phyloP scores from a whole-genome alignment of 2,888 invertebrate species.

The Adelognathus sp. region DNA sequence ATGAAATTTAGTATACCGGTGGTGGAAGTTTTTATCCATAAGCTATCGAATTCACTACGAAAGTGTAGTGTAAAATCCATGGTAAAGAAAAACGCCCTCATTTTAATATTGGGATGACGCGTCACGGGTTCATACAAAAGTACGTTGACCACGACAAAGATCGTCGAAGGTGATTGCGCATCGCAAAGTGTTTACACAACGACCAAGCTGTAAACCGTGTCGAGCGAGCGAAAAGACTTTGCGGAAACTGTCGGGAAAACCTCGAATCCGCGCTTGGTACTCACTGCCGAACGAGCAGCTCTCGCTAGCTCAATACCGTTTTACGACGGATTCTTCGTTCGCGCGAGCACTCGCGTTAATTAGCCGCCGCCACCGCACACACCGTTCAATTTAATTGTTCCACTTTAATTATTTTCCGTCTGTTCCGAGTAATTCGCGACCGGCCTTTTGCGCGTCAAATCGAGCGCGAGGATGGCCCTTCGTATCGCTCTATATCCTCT shows the following conservation, averaged over 20 bases:
- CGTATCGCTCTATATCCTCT: constrained; percentile 32
- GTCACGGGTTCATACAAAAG: neutral
- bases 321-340: constrained; percentile 44
- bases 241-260: constrained; percentile 3
- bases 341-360: constrained; percentile 46
- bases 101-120: neutral
- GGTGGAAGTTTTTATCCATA: no score
- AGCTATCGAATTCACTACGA: no score
- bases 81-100: neutral
- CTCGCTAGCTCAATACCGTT: neutral
- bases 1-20: no score
- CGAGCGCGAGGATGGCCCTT: constrained; percentile 21
- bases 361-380: no score
- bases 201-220: neutral
- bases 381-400: constrained; percentile 57
- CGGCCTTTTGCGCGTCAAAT: constrained; percentile 8
- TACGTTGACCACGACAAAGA: neutral
- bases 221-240: neutral
- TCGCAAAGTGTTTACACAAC: neutral
- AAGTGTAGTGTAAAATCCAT: neutral
- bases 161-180: constrained; percentile 10
- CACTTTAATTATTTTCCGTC: constrained; percentile 56
- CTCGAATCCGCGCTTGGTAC: neutral
- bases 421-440: constrained; percentile 37
- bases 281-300: neutral